Evolutionary conservation across 1,140 invertebrate genomes (phyloP).

Genomic region (Hestina assimilis): DNA sequence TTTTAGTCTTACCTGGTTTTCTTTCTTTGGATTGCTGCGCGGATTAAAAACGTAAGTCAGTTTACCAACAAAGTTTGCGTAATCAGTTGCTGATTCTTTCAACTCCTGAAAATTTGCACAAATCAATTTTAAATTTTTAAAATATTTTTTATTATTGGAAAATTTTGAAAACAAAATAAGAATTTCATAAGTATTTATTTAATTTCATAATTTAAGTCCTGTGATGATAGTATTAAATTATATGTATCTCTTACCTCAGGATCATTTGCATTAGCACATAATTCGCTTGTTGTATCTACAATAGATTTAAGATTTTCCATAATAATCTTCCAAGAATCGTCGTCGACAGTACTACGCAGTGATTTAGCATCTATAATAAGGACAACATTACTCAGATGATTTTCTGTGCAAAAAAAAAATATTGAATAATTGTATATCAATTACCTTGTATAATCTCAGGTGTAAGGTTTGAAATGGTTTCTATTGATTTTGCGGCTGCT

Average conservation of each 20-base stretch:
- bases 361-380: constrained; percentile 6
- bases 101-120: constrained; percentile 15
- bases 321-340: constrained; percentile 10
- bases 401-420: no score
- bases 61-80: constrained; percentile 20
- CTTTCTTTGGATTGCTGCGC: constrained; percentile 21
- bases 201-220: no score
- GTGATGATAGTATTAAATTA: no score
- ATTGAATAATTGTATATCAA: no score
- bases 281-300: constrained; percentile 7
- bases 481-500: constrained; percentile 14
- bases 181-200: no score
- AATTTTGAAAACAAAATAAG: not conserved
- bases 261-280: constrained; percentile 3
- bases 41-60: constrained; percentile 26
- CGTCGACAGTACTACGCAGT: constrained; percentile 6
- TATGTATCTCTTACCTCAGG: constrained; percentile 4
- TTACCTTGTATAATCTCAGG: constrained; percentile 16
- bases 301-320: constrained; percentile 4
- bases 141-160: not conserved
- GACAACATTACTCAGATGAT: no score
- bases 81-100: constrained; percentile 23
- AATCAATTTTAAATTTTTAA: not conserved
- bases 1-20: constrained; percentile 32
- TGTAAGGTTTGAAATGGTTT: constrained; percentile 14